phyloP scores from a whole-genome alignment of 2,797 vertebrate genomes.

The Rallus crepitans region DNA sequence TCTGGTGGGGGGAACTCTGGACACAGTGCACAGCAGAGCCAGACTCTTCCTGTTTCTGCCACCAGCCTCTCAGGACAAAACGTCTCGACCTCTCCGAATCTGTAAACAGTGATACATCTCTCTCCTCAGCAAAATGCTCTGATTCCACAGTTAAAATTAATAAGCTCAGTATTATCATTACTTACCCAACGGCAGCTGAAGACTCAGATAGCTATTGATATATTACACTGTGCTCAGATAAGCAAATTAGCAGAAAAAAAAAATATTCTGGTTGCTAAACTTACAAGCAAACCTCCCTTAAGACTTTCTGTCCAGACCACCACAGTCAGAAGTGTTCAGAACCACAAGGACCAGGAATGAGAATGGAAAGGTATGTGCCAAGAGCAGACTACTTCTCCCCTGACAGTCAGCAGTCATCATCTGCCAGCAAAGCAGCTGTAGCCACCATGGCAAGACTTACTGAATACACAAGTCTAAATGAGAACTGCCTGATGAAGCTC shows the following conservation, averaged over 20 bases:
- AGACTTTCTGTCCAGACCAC: neutral
- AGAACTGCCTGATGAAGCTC: neutral
- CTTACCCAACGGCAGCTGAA: neutral
- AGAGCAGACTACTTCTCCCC: neutral
- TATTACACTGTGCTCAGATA: neutral
- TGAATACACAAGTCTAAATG: neutral
- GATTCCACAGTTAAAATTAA: neutral
- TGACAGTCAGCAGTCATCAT: neutral
- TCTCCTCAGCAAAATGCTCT: neutral
- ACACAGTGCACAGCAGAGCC: neutral
- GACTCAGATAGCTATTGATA: neutral
- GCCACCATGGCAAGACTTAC: neutral
- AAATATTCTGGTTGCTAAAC: neutral
- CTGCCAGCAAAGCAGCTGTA: neutral
- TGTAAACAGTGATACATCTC: neutral
- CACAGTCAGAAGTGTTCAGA: neutral
- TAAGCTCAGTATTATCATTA: neutral
- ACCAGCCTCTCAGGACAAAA: neutral
- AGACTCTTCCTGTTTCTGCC: neutral
- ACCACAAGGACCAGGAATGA: neutral
- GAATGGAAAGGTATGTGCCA: neutral
- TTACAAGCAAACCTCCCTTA: neutral
- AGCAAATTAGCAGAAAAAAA: neutral
- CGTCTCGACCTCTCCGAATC: neutral
- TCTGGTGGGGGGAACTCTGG: neutral